Base-by-base conservation (phyloP, 2,888 invertebrate genomes). In the Hypercompe scribonia region DNA sequence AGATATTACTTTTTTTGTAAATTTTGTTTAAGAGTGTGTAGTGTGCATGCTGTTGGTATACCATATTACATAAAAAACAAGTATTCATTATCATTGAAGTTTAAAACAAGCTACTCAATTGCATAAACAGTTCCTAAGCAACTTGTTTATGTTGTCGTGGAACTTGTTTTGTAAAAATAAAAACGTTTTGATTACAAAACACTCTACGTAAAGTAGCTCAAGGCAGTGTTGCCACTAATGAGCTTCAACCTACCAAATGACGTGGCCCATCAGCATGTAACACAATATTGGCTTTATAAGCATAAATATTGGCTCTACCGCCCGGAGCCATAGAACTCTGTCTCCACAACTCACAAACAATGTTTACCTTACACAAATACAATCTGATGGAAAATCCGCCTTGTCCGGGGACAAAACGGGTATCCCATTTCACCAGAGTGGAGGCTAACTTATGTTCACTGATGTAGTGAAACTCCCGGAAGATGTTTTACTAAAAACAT, bases 341-440 rank as follows among this genome's bases (percentile, higher is more conserved):
- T 65, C 36, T 33, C 13, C 28, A 65, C 72, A 34, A 18, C 58
- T 34, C 61, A 61, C 71, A 33, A 70, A 68, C 68, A 4, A 39
- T 72, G 72, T 69, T 34, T 68, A 58, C 54, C 36, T 65, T 39
- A 68, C 50, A 39, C 72, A 72, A 72, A 72, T 72, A 72, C 68
- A 65, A 50, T 64, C 54, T 72, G 42, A 72, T 72, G 65, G 58
- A 50, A 50, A 68, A 15, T 24, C 31, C 36, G 67, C 31, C 65
- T 65, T 68, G 31, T 34, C 65, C 39, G 33, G n/a, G 36, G 68
- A 54, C 33, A 39, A 33, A 68, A 64, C 13, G 39, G 34, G 63
- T 72, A 50, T 68, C 28, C 15, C 5, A 33, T 63, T 46, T 31
- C 67, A 46, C 24, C 18, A 15, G 61, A 24, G 31, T 61, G 28